Percentiles rank a stretch among this genome's conserved stretches.
These are phyloP conservation scores for Agrilus mali DNA, from an alignment of 2,888 invertebrate genomes.

Conservation along the genomic window DNA sequence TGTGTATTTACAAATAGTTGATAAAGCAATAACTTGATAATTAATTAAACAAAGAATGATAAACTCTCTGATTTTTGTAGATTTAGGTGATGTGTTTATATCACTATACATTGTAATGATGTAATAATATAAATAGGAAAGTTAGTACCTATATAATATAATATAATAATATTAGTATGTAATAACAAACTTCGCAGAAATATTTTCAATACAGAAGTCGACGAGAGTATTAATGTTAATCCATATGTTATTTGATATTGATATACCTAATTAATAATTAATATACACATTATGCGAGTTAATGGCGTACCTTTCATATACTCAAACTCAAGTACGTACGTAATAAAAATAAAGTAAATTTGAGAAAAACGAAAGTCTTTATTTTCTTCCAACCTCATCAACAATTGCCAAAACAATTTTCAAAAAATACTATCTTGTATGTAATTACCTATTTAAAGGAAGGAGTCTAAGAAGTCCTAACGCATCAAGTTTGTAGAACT, in stretches of 20 bases:
- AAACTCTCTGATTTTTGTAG: slow-evolving; percentile 25
- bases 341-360: slow-evolving; percentile 17
- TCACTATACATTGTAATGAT: not conserved
- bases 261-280: slow-evolving; percentile 11
- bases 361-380: slow-evolving; percentile 23
- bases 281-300: slow-evolving; percentile 11
- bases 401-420: not conserved
- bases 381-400: slow-evolving; percentile 14
- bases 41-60: slow-evolving; percentile 5
- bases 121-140: slow-evolving; percentile 1
- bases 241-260: slow-evolving; percentile 25
- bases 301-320: slow-evolving; percentile 18
- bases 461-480: no score
- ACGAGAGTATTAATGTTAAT: slow-evolving; percentile 21
- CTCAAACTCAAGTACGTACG: slow-evolving; percentile 5
- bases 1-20: slow-evolving; percentile 1
- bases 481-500: no score
- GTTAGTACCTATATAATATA: slow-evolving; percentile 5
- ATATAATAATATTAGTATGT: slow-evolving; percentile 15
- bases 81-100: slow-evolving; percentile 5
- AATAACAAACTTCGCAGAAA: slow-evolving; percentile 18
- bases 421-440: no score
- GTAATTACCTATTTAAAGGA: no score
- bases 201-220: slow-evolving; percentile 27
- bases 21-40: not conserved